Evolutionary conservation across 92 coral and sea anemone genomes (phyloP).

Genomic region (Siderastrea radians): DNA sequence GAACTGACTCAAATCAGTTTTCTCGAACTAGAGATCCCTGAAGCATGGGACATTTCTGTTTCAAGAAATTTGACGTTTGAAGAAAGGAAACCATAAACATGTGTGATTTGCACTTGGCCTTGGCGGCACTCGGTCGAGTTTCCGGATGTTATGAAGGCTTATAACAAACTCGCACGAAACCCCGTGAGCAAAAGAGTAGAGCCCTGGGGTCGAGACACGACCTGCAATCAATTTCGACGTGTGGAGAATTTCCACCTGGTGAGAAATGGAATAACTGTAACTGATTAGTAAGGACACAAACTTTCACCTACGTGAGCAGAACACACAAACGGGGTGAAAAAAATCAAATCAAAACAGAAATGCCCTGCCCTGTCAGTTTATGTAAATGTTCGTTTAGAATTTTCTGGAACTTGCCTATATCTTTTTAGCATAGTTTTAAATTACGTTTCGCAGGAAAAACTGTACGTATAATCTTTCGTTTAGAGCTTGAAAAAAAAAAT

Average conservation of each 20-base stretch:
- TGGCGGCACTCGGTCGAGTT: neutral
- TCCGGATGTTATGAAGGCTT: slow-evolving; percentile 3
- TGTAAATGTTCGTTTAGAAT: neutral
- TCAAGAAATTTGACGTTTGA: neutral
- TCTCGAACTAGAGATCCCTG: no score
- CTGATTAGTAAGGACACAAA: neutral
- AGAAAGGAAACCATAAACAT: neutral
- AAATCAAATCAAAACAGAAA: neutral
- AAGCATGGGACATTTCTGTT: no score
- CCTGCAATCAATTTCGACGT: neutral
- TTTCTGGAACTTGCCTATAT: neutral
- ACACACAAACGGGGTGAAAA: neutral
- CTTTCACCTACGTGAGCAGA: neutral
- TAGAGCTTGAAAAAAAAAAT: no score
- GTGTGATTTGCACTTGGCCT: slow-evolving; percentile 17
- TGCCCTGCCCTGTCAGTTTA: neutral
- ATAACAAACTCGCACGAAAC: neutral
- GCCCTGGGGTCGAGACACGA: no score
- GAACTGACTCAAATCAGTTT: no score
- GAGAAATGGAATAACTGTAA: neutral
- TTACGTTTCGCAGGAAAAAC: no score
- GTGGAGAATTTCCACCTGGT: slow-evolving; percentile 15
- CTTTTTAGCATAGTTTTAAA: no score
- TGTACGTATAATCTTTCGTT: no score
- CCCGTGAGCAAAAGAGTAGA: no score